Percentiles rank a stretch among this genome's conserved stretches.
These are phyloP conservation scores for Philopedon plagiatum DNA, from an alignment of 2,888 invertebrate species.

Conservation along the genomic window DNA sequence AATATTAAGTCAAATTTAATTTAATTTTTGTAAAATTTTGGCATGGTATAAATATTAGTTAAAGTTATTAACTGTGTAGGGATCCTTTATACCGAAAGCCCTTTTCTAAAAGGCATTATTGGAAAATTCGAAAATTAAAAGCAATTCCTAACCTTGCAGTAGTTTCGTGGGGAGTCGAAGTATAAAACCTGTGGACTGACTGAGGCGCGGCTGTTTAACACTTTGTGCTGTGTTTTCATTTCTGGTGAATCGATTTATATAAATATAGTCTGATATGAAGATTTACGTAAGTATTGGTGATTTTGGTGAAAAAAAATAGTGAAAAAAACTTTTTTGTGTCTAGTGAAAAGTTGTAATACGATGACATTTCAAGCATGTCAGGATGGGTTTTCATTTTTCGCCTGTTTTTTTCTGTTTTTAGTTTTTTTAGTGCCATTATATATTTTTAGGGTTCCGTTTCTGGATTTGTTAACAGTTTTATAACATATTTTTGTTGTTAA, in stretches of 20 bases:
- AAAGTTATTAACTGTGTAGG: too few relatives aligned
- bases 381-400: too few relatives aligned
- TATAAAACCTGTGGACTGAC: conserved; percentile 60
- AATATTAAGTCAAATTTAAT: too few relatives aligned
- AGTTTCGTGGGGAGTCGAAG: conserved; percentile 60
- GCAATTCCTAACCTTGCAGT: conserved; percentile 57
- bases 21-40: too few relatives aligned
- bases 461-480: too few relatives aligned
- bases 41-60: too few relatives aligned
- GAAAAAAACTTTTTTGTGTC: background rate
- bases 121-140: conserved; percentile 24
- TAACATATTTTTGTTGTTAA: too few relatives aligned
- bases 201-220: conserved; percentile 62
- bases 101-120: background rate
- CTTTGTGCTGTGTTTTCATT: conserved; percentile 52
- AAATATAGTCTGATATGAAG: conserved; percentile 56
- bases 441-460: too few relatives aligned
- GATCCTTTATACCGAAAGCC: too few relatives aligned
- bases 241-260: conserved; percentile 28
- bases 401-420: too few relatives aligned
- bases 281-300: conserved; percentile 59
- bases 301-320: conserved; percentile 42
- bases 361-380: too few relatives aligned
- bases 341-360: background rate
- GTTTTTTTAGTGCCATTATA: too few relatives aligned